Base-by-base conservation (phyloP, 2,797 vertebrate genomes). In the Moxostoma hubbsi region DNA sequence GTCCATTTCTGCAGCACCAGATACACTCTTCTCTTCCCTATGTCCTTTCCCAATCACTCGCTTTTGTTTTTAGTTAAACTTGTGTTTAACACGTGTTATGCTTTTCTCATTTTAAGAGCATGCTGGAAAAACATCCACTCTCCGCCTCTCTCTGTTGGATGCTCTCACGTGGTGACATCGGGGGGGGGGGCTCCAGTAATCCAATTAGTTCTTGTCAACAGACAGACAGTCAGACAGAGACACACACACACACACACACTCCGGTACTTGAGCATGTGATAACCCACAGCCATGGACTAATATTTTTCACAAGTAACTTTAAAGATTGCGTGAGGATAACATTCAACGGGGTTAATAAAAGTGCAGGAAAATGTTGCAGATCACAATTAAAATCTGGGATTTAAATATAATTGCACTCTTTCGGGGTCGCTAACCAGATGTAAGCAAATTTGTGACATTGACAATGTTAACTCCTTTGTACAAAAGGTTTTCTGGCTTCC, bases 161-260 rank as follows among this genome's bases (percentile, higher is more conserved):
- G 77, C 53, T 47, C 68, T 73, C 61, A 79, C 7, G 51, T 69
- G 57, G 51, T 18, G 77, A 73, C 51, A 79, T 55, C 10, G 11
- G 15, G 13, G 62, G 62, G 11, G 15, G 13, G 62, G 62, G 47
- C 62, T 64, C 43, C 62, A 46, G 13, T 79, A 73, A 79, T 73
- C 75, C 77, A 61, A 73, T 82, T 79, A 79, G 54, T 49, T 79
- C 69, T 64, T 79, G 68, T 72, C 68, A 79, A 51, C 61, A 80
- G 75, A 71, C 75, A 61, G 75, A 55, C 57, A 63, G n/a, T n/a
- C n/a, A n/a, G n/a, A n/a, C n/a, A n/a, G n/a, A 75, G 51, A 18
- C 43, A 9, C 36, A 68, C 46, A 36, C 36, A 36, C 36, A 3
- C 36, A 36, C 36, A 36, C 36, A 36, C 36, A 36, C 36, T 4